Percentiles rank a stretch among this genome's conserved stretches.
Evolutionary conservation across 2,113 vertebrate species (phyloP).

Genomic region (human): DNA sequence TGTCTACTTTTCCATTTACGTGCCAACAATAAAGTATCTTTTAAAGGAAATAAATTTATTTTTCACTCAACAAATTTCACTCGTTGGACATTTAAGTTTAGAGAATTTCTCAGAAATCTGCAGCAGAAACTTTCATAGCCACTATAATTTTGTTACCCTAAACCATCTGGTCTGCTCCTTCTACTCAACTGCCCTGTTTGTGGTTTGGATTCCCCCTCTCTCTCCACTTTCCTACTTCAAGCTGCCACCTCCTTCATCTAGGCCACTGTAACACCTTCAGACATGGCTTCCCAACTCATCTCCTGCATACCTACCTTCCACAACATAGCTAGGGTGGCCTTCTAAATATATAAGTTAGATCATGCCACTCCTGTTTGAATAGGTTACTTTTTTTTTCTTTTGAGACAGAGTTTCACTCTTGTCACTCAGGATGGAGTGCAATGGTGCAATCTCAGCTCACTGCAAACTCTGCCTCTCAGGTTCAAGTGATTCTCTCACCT

Average conservation of each 20-base stretch:
- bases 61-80: not conserved
- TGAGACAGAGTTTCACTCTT: too few species aligned
- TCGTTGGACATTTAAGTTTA: not conserved
- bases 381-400: too few species aligned
- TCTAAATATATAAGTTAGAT: not conserved
- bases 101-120: not conserved
- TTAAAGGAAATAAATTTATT: not conserved
- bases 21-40: not conserved
- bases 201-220: not conserved
- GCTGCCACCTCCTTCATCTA: not conserved
- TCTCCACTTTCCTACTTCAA: not conserved
- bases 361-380: not conserved
- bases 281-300: not conserved
- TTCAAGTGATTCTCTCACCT: too few species aligned
- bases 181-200: not conserved
- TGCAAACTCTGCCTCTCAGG: too few species aligned
- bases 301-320: not conserved
- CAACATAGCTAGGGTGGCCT: not conserved
- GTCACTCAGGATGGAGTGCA: too few species aligned
- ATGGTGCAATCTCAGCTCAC: too few species aligned
- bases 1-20: not conserved
- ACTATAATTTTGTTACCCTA: not conserved
- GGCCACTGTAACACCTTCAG: not conserved
- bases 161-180: not conserved
- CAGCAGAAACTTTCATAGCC: not conserved